phyloP scores from a whole-genome alignment of 2,888 invertebrate species.

The Hartigia nigra region DNA sequence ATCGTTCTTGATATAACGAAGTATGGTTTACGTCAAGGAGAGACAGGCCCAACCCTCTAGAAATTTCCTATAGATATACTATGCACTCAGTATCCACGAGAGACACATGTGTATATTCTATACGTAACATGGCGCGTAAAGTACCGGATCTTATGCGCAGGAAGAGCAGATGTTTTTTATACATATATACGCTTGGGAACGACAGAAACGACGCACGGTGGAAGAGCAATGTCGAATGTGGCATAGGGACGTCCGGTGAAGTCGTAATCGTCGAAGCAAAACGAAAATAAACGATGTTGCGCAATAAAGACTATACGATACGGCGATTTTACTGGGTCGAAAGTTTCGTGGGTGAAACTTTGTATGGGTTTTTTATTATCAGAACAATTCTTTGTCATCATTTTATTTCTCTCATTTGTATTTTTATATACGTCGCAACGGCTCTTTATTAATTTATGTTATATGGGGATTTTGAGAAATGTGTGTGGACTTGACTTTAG shows the following conservation, averaged over 20 bases:
- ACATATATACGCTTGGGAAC: neutral
- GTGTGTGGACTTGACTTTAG: no score
- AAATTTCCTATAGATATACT: neutral
- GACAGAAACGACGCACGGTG: neutral
- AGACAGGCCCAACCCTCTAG: neutral
- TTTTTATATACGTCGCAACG: neutral
- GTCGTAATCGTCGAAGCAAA: neutral
- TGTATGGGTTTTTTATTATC: neutral
- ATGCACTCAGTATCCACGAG: neutral
- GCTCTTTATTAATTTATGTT: neutral
- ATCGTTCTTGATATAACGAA: neutral
- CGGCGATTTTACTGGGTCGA: neutral
- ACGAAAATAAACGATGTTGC: neutral
- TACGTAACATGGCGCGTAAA: neutral
- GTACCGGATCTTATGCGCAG: neutral
- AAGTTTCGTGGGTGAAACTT: no score
- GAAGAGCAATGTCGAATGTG: neutral
- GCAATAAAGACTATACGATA: no score
- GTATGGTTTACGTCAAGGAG: neutral
- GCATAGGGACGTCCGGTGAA: neutral
- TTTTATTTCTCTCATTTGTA: neutral
- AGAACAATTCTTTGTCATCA: fast-evolving
- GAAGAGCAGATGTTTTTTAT: neutral
- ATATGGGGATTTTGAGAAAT: no score
- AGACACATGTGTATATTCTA: neutral